Evolutionary conservation across 2,888 invertebrate species (phyloP), one percentile per base, ranked within the genome.

Genomic region (Cataglyphis altisquamis): DNA sequence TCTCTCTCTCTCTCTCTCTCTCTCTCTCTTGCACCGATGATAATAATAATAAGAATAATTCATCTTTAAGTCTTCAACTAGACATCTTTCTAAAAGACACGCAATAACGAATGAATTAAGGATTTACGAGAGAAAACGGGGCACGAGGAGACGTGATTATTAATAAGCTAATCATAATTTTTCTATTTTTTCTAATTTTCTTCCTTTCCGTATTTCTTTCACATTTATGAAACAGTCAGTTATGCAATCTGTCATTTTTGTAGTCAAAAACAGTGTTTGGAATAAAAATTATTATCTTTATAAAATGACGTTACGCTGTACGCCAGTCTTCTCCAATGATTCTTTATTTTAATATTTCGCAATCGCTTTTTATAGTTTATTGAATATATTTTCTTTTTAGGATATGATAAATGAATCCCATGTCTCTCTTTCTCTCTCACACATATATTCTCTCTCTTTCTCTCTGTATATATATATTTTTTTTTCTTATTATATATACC

Each of bases 41-140:
- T 78, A 82, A 52, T 81, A 70, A 70, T 70, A 77, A 29, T 70
- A 81, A 89, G 87, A 86, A 84, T 88, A 82, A 88, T 89, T 88
- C 81, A 77, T 82, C 67, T 80, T 86, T 84, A 83, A 85, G 82
- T 89, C 78, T 68, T 90, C 84, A 62, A 81, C 87, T 88, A 88
- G 83, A 90, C 86, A 90, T 85, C 74, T 87, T 91, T 91, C 88
- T 91, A 92, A 91, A 90, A 92, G 90, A 93, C 92, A 93, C 93
- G 92, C 91, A 93, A 91, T 91, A 93, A 93, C 89, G 91, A 93
- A 91, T 92, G 82, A 89, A 90, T 89, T 88, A 84, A 74, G 86
- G 85, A 83, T 83, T 29, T 29, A 80, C 73, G 80, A 83, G 84
- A 82, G 84, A 74, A 84, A 83, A 85, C 63, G 70, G 84, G 84